Conservation (phyloP, 2,113 vertebrate species). For the Aptenodytes forsteri region DNA sequence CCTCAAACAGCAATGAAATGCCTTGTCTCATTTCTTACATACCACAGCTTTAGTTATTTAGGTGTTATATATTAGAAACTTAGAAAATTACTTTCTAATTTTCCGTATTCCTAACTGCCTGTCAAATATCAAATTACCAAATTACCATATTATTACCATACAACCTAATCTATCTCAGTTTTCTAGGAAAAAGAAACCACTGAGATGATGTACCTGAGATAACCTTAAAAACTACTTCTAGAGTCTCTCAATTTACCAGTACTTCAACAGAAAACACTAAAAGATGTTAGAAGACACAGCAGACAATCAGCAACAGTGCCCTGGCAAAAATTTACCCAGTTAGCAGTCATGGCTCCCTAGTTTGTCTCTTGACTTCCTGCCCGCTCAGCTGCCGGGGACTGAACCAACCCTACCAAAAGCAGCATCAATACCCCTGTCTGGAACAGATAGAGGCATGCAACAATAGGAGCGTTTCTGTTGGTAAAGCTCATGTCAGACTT, state of each 20-base stretch:
- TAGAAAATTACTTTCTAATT: not conserved
- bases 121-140: not conserved
- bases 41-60: not conserved
- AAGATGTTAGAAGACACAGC: not conserved
- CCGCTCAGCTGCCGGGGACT: rapidly evolving
- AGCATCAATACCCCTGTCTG: not conserved
- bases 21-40: not conserved
- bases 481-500: not conserved
- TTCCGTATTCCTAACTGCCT: not conserved
- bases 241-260: not conserved
- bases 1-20: not conserved
- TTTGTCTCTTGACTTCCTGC: not conserved
- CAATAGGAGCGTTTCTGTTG: not conserved
- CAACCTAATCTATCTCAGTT: not conserved
- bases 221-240: not conserved
- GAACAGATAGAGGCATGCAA: not conserved
- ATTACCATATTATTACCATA: rapidly evolving
- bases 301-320: not conserved
- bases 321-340: not conserved
- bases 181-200: not conserved
- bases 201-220: rapidly evolving
- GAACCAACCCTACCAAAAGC: not conserved
- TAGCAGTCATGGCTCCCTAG: not conserved
- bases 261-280: not conserved
- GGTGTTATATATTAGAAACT: not conserved